Evolutionary conservation across 2,888 invertebrate genomes (phyloP), one percentile per base, ranked within the genome.

Genomic region (Lutraria lutraria): DNA sequence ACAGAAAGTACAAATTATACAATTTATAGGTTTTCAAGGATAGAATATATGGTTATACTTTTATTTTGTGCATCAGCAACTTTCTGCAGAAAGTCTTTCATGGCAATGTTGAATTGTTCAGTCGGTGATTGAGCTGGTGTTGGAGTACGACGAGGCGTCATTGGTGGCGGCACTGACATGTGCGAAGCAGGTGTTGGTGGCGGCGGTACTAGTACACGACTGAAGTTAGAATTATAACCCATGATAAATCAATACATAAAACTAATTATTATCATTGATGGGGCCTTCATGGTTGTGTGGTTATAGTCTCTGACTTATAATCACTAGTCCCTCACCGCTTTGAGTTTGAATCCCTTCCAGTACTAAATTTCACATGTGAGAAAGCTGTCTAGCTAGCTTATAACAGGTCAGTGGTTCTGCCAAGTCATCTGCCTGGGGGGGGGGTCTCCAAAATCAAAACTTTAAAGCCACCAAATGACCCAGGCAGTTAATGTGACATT

Each of bases 141-240:
- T 0, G 95, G 95, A 13, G 95, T 94, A 63, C 92, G 87, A 0
- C 91, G 91, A 12, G 81, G 60, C 12, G 81, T 0, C 29, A 19
- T 3, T 34, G 87, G 85, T 15, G 87, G 85, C 6, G 85, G 88
- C 63, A 79, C 83, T 8, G 85, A 31, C 8, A 68, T 31, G 52
- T 84, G 76, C 10, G 94, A 94, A 10, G 94, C 94, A 53, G 94
- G 91, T 10, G 94, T 93, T 15, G 95, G 95, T 13, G 95, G 95
- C 13, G 95, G 95, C 13, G 95, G 94, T 34, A 95, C 90, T 68
- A 95, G 81, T 19, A 94, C 90, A n/a, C 95, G 95, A 87, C 95
- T 95, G 92, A n/a, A 84, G 52, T 29, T 16, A 76, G 15, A 76
- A 10, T 8, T 4, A 43, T 43, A 43, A 43, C 2, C 2, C 43